Base-by-base conservation (phyloP, 37 sponge, comb jelly and placozoan species). In the Theonella swinhoei region DNA sequence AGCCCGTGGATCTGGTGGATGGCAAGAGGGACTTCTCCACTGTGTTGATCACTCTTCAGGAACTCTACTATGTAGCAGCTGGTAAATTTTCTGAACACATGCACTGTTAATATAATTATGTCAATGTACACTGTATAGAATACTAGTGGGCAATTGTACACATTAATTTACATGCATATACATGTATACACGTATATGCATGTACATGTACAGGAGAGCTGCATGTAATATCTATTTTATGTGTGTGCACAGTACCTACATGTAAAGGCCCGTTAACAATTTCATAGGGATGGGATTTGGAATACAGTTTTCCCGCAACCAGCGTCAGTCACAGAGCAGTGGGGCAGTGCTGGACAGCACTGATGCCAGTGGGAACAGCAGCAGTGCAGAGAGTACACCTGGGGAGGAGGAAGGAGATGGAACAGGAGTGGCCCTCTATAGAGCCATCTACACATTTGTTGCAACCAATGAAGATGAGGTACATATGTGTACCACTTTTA, bases 401-500 rank as follows among this genome's bases (percentile, higher is more conserved):
- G 43, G 28, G 28, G 74, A 39, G 41, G 43, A 73, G 74, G 43
- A 39, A 3, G 25, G 47, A 1, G 43, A 73, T 24, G 74, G 47
- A 73, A 42, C 7, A 8, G 68, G 31, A 66, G 22, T 8, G 7
- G 68, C 68, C 68, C 11, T 22, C 67, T 66, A 88, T 26, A 81
- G 82, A 69, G 95, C 92, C 17, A 35, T 88, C 54, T 95, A 85
- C 66, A 37, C 80, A 4, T 95, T 91, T 70, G 62, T 28, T 19
- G 95, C 92, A 5, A 66, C 87, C 40, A 89, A 85, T 25, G 89
- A 79, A 25, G 95, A 95, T 85, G 95, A 95, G 92, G 92, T 91
- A 54, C 22, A 78, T 31, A 41, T 75, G 74, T 73, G 43, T 5
- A 33, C 5, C 43, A 35, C 23, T 11, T 36, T 1, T 11, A 23